Conservation (phyloP, 2,888 invertebrate genomes). For the Drosophila picticornis region DNA sequence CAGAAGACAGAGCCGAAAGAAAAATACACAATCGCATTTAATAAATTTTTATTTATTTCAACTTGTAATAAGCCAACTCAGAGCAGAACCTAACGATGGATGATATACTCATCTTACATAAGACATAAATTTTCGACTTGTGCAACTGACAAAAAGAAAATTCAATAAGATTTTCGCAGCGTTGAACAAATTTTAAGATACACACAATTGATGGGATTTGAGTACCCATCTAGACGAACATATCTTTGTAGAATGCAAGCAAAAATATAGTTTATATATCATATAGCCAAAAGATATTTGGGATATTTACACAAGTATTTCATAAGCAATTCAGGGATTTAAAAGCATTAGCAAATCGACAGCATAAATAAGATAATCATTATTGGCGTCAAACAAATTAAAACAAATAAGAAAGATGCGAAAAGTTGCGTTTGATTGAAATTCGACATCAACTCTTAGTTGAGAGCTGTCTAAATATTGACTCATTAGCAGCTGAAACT, state of each 20-base stretch:
- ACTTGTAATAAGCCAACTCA: slow-evolving; percentile 38
- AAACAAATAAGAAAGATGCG: background rate
- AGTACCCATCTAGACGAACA: background rate
- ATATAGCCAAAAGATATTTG: background rate
- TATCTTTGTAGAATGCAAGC: background rate
- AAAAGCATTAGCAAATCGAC: background rate
- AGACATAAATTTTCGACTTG: slow-evolving; percentile 1
- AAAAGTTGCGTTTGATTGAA: background rate
- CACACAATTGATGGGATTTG: background rate
- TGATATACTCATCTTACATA: slow-evolving; percentile 35
- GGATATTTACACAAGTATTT: background rate
- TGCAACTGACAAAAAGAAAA: background rate
- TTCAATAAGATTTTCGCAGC: background rate
- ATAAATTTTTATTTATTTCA: slow-evolving; percentile 41
- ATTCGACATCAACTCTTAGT: slow-evolving; percentile 5
- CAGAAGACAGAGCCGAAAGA: slow-evolving; percentile 13
- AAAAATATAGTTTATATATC: background rate
- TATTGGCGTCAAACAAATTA: background rate
- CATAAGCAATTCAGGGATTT: background rate
- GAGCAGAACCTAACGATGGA: slow-evolving; percentile 44
- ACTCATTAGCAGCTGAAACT: slow-evolving; percentile 12
- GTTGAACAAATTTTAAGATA: background rate
- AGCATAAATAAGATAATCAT: background rate
- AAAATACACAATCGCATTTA: slow-evolving; percentile 44
- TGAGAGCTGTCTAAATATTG: slow-evolving; percentile 7